Evolutionary conservation across 2,888 invertebrate species (phyloP), one percentile per base, ranked within the genome.

Genomic region (Phlogophora meticulosa): DNA sequence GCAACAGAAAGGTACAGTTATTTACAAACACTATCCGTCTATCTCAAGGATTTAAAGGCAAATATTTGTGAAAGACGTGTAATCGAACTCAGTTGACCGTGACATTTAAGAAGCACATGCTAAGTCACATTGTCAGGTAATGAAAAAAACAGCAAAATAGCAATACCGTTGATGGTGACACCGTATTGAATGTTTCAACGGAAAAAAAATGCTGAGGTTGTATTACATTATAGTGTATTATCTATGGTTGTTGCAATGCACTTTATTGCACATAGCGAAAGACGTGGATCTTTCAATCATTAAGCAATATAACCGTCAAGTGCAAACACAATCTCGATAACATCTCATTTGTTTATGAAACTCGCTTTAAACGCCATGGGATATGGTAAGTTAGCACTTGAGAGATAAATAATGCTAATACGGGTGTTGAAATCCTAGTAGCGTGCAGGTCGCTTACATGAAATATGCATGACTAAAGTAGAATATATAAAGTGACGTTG

Each of bases 391-490:
- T 48, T 59, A 45, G 40, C n/a, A 59, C 52, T 55, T 4, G 10
- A 34, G 45, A 65, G 42, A 69, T 78, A 75, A 76, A 78, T 73
- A 74, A 80, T 78, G 78, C 75, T 81, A 82, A 84, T 80, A 70
- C 58, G 52, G 61, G 60, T 80, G 72, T 78, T 72, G 79, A 82
- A 83, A 81, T 73, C 57, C 71, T 62, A 72, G 56, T 57, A 53
- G 53, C 52, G 46, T 56, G 66, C 60, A 48, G 62, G 72, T 75
- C 68, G 77, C 64, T 49, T 60, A 72, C 72, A 87, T 86, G 84
- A 86, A 88, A 88, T 87, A 88, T 88, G 81, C 81, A 88, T 85
- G 86, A 82, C 65, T 72, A 58, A 46, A 61, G 46, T 66, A 73
- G 65, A 64, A 61, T 72, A 46, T 55, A 58, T 72, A 77, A 60